These are phyloP conservation scores for Saccopteryx bilineata DNA, from an alignment of 2,113 vertebrate species.

Conservation along the genomic window DNA sequence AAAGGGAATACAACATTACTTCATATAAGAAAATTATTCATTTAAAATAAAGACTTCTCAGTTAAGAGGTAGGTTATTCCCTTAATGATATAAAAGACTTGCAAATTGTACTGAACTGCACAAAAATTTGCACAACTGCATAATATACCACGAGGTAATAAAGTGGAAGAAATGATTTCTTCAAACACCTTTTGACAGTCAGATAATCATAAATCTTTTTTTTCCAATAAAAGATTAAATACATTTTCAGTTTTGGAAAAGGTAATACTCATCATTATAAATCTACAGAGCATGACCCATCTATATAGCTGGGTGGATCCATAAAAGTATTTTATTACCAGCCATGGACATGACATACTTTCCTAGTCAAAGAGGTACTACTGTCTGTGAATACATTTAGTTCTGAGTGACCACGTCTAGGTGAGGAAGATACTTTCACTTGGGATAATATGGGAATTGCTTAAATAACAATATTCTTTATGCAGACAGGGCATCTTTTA, in stretches of 20 bases:
- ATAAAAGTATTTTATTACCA: conserved; percentile 39
- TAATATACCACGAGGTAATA: background rate
- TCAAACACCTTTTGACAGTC: conserved; percentile 56
- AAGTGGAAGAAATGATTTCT: conserved; percentile 60
- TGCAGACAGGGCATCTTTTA: background rate
- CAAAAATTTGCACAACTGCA: background rate
- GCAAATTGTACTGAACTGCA: background rate
- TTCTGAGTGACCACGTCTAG: background rate
- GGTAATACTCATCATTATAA: conserved; percentile 16
- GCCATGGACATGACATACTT: background rate
- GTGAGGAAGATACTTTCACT: background rate
- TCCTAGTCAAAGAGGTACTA: background rate
- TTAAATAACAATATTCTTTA: background rate
- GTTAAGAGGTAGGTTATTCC: conserved; percentile 1
- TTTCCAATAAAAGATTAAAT: conserved; percentile 46
- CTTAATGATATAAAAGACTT: conserved; percentile 50
- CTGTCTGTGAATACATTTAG: background rate
- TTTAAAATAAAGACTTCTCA: conserved; percentile 59
- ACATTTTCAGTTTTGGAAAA: conserved; percentile 59
- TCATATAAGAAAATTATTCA: background rate
- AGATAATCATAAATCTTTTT: conserved; percentile 50
- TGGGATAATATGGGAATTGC: background rate
- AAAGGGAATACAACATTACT: conserved; percentile 40
- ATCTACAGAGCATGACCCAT: conserved; percentile 41
- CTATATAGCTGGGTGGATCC: conserved; percentile 39